Evolutionary conservation across 2,888 invertebrate species (phyloP).

Genomic region (Microdon myrmicae): DNA sequence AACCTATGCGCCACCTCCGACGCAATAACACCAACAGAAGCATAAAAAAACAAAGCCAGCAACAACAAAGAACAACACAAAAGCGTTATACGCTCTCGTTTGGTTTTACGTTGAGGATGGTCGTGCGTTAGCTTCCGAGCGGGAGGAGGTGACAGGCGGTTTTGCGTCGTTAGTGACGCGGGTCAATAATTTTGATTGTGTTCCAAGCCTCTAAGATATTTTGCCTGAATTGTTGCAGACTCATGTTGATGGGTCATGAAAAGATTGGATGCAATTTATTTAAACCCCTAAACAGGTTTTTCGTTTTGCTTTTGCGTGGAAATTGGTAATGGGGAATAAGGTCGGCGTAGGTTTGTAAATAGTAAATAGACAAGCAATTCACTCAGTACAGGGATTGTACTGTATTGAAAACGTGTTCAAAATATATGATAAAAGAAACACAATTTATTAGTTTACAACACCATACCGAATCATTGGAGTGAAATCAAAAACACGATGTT

Average conservation of each 20-base stretch:
- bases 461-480: too few relatives aligned
- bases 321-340: background rate
- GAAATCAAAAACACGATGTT: too few relatives aligned
- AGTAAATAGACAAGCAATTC: too few relatives aligned
- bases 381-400: too few relatives aligned
- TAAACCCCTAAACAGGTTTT: background rate
- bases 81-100: slow-evolving; percentile 37
- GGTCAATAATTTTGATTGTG: slow-evolving; percentile 26
- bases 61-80: slow-evolving; percentile 28
- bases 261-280: background rate
- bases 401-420: too few relatives aligned
- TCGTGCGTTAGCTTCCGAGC: slow-evolving; percentile 37
- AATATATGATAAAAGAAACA: too few relatives aligned
- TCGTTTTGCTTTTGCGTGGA: background rate
- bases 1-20: slow-evolving; percentile 23
- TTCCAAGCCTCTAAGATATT: slow-evolving; percentile 3
- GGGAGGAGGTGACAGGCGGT: slow-evolving; percentile 3
- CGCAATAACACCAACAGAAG: slow-evolving; percentile 13
- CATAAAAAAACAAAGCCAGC: slow-evolving; percentile 14
- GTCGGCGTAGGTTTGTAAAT: background rate
- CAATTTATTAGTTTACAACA: too few relatives aligned
- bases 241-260: slow-evolving; percentile 17
- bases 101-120: slow-evolving; percentile 50
- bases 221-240: slow-evolving; percentile 13
- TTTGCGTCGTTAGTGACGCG: slow-evolving; percentile 14